Evolutionary conservation across 2,113 vertebrate species (phyloP), one percentile per base, ranked within the genome.

Genomic region (Thunnus maccoyii): DNA sequence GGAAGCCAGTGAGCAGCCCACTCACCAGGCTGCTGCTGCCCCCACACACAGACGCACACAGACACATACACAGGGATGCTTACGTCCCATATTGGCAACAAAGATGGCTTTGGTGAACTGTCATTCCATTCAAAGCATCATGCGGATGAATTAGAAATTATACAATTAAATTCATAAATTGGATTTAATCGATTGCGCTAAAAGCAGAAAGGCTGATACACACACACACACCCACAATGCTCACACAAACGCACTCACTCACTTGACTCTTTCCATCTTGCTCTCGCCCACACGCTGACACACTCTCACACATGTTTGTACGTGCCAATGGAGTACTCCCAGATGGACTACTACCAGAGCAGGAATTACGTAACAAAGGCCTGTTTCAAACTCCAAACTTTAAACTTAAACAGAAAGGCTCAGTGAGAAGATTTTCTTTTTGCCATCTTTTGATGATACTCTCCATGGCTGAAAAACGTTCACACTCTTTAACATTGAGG

Each of bases 261-360:
- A 71, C 62, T 86, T 76, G 80, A 82, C 87, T 90, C 65, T 89
- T 91, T 91, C 91, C 85, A 92, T 92, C 85, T 82, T 88, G 87
- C 82, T 68, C 71, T 80, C 83, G 65, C 91, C 89, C 79, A 91
- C 93, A 73, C 90, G 78, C 79, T 72, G 76, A 90, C 85, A 88
- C 88, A 72, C 88, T 72, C 87, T 87, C 82, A 77, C 87, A 85
- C 80, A 83, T 74, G 82, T 72, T 84, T 70, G 83, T 78, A 83
- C 58, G 72, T 88, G 87, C 90, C 90, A 91, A 61, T 57, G 75
- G 86, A 92, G 82, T 88, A 86, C 83, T 92, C 89, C 85, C 91
- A 93, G 93, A 94, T 94, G 91, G 91, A 89, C 77, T 81, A 90
- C 84, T 82, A 90, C 83, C 90, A 93, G 89, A 87, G 78, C 63